These are phyloP conservation scores for Cheracebus regulus DNA, from an alignment of 2,797 vertebrate species.

Conservation along the genomic window DNA sequence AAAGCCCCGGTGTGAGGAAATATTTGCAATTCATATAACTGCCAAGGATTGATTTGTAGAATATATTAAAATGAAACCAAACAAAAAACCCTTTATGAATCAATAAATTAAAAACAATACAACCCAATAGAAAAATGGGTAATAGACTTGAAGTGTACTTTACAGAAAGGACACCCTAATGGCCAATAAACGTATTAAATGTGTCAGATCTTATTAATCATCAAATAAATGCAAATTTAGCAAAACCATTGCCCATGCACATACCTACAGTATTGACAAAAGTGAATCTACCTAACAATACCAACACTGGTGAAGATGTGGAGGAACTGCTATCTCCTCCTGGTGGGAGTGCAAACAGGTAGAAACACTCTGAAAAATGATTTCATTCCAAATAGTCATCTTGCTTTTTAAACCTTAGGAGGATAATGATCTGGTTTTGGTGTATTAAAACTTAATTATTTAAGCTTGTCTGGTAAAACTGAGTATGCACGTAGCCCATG, in stretches of 20 bases:
- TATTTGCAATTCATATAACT: not conserved
- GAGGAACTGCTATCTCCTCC: not conserved
- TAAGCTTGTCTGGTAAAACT: not conserved
- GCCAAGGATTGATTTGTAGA: constrained; percentile 16
- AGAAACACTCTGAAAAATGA: not conserved
- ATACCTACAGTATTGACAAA: not conserved
- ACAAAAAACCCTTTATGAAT: not conserved
- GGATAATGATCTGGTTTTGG: not conserved
- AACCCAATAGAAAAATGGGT: not conserved
- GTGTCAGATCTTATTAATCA: not conserved
- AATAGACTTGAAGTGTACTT: not conserved
- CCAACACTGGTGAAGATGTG: accelerated
- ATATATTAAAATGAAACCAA: not conserved
- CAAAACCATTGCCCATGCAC: not conserved
- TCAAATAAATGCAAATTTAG: not conserved
- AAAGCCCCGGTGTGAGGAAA: not conserved
- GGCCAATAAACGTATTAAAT: not conserved
- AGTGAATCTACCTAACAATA: not conserved
- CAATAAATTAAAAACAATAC: not conserved
- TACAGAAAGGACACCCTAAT: not conserved
- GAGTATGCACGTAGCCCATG: no score
- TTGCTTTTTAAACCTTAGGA: not conserved
- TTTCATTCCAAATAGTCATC: not conserved
- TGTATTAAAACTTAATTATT: not conserved
- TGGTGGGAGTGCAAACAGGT: not conserved